Conservation (phyloP, 1,140 invertebrate species). For the Bombus sibiricus region DNA sequence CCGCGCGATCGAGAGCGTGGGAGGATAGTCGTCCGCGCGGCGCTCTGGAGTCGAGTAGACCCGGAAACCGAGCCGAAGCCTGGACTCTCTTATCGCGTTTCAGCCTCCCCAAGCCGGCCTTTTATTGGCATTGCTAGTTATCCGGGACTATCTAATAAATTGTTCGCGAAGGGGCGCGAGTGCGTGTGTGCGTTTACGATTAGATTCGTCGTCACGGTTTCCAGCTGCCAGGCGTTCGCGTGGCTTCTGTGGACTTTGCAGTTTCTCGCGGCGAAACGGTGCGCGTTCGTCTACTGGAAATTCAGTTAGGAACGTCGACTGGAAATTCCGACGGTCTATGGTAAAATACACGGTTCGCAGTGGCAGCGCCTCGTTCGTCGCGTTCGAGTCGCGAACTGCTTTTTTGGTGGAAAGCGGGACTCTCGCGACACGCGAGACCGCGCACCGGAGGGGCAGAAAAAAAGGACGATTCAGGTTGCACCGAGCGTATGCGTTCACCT, state of each 20-base stretch:
- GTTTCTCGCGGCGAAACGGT: slow-evolving; percentile 20
- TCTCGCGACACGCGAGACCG: neutral
- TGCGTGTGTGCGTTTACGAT: slow-evolving; percentile 77
- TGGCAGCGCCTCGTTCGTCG: no score
- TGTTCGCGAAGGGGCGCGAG: slow-evolving; percentile 70
- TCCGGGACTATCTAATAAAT: slow-evolving; percentile 80
- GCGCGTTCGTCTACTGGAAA: slow-evolving; percentile 11
- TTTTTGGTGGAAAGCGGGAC: neutral
- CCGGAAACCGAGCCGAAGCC: slow-evolving; percentile 47
- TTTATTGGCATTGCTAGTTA: slow-evolving; percentile 79
- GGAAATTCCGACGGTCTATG: neutral
- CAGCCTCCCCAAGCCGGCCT: slow-evolving; percentile 54
- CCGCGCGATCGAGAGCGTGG: slow-evolving; percentile 42
- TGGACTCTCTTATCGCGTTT: slow-evolving; percentile 61
- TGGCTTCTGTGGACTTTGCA: slow-evolving; percentile 69
- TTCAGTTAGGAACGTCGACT: slow-evolving; percentile 2
- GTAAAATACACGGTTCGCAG: neutral
- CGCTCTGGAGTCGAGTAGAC: slow-evolving; percentile 41
- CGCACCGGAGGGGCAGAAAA: neutral
- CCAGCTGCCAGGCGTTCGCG: slow-evolving; percentile 62
- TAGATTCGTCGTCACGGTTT: slow-evolving; percentile 66
- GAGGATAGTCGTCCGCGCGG: slow-evolving; percentile 44
- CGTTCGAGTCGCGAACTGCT: neutral
- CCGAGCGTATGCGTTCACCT: neutral
- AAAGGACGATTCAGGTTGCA: neutral